Conservation (phyloP, 2,888 invertebrate species). For the Folsomia candida region DNA sequence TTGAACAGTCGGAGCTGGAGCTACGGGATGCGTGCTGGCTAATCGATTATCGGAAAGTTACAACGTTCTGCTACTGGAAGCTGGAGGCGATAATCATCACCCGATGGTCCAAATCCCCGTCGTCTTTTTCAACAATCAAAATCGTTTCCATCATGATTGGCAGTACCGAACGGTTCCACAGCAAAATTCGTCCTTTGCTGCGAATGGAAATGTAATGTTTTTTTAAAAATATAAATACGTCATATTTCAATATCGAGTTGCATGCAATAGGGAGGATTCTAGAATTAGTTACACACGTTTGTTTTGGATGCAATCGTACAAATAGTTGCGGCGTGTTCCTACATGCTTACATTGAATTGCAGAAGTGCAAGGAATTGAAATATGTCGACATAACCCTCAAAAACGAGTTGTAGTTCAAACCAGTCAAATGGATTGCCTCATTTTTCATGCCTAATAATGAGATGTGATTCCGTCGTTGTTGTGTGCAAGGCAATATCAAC, state of each 20-base stretch:
- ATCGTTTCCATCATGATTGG: slow-evolving; percentile 39
- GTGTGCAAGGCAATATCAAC: too few species aligned
- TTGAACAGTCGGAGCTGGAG: slow-evolving; percentile 37
- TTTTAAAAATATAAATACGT: neutral
- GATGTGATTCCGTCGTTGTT: neutral
- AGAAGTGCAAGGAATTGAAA: slow-evolving; percentile 4
- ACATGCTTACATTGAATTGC: too few species aligned
- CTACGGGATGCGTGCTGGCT: slow-evolving; percentile 35
- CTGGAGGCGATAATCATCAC: slow-evolving; percentile 39
- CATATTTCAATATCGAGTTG: too few species aligned
- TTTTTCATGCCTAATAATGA: neutral
- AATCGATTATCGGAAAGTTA: slow-evolving; percentile 40
- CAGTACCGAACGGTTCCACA: slow-evolving; percentile 40
- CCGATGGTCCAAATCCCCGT: slow-evolving; percentile 36
- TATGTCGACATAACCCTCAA: slow-evolving; percentile 2
- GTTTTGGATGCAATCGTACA: too few species aligned
- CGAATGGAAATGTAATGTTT: slow-evolving; percentile 35
- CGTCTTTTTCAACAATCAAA: slow-evolving; percentile 42
- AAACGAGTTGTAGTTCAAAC: neutral
- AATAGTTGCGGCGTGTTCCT: too few species aligned
- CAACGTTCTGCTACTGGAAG: slow-evolving; percentile 37
- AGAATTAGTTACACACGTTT: too few species aligned
- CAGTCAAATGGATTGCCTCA: slow-evolving; percentile 1
- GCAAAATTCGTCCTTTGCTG: slow-evolving; percentile 35
- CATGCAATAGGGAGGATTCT: too few species aligned